Conservation (phyloP, 2,113 vertebrate genomes). For the Arenaria interpres region DNA sequence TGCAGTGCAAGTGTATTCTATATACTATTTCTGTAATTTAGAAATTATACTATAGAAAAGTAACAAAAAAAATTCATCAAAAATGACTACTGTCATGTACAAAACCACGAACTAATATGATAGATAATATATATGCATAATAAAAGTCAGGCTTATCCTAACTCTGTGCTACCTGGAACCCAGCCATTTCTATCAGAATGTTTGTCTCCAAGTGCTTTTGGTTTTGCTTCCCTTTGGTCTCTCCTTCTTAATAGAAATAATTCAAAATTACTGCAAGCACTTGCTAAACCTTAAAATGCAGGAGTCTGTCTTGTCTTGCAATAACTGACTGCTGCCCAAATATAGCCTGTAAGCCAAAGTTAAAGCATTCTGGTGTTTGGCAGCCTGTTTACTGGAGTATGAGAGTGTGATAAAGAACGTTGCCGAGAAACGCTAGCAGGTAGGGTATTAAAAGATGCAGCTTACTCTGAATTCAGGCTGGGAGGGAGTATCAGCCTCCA, state of each 20-base stretch:
- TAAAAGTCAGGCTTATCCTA: neutral
- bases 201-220: neutral
- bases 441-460: neutral
- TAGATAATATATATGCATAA: neutral
- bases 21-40: neutral
- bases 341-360: neutral
- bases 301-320: neutral
- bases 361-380: fast-evolving
- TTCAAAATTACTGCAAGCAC: neutral
- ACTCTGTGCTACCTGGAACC: neutral
- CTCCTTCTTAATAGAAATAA: neutral
- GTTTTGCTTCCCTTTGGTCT: neutral
- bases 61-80: neutral
- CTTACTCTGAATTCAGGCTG: neutral
- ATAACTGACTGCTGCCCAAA: neutral
- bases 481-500: neutral
- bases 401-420: neutral
- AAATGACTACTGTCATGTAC: neutral
- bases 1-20: neutral
- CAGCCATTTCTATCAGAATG: neutral
- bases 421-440: neutral
- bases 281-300: neutral
- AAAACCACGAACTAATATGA: neutral
- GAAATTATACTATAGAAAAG: neutral
- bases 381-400: neutral